phyloP scores from a whole-genome alignment of 2,113 vertebrate genomes.

The Phrynosoma platyrhinos region DNA sequence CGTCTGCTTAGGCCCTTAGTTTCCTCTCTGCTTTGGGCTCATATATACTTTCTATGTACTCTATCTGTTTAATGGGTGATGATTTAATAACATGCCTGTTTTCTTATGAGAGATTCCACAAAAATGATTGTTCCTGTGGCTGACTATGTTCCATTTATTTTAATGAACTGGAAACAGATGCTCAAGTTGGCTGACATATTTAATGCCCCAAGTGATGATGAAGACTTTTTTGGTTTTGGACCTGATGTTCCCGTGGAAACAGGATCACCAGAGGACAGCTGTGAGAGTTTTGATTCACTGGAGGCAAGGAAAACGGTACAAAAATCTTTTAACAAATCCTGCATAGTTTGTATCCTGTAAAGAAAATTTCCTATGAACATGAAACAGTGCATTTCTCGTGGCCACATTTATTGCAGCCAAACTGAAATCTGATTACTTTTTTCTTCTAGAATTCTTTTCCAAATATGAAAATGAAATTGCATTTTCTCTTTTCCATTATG shows the following conservation, averaged over 20 bases:
- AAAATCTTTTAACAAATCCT: not conserved
- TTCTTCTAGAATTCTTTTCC: not conserved
- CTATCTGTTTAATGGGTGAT: slow-evolving; percentile 7
- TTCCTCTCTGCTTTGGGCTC: slow-evolving; percentile 20
- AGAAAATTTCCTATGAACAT: slow-evolving; percentile 1
- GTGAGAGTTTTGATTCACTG: slow-evolving; percentile 57
- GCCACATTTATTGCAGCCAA: rapidly evolving
- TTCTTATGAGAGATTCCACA: slow-evolving; percentile 8
- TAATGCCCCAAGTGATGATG: slow-evolving; percentile 73
- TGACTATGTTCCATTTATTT: slow-evolving; percentile 22
- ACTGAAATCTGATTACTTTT: not conserved
- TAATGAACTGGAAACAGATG: slow-evolving; percentile 72
- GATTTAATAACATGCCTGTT: not conserved
- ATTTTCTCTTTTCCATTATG: not conserved
- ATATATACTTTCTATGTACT: not conserved
- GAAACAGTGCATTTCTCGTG: not conserved
- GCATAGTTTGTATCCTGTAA: not conserved
- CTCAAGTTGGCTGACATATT: slow-evolving; percentile 75
- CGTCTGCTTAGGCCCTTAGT: no score
- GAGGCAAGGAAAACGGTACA: slow-evolving; percentile 73
- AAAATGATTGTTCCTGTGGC: not conserved
- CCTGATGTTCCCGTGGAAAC: slow-evolving; percentile 70
- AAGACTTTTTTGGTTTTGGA: slow-evolving; percentile 79
- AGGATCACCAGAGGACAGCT: slow-evolving; percentile 71
- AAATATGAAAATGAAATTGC: slow-evolving; percentile 24